Conservation (phyloP, 2,888 invertebrate species). For the Brassicogethes aeneus region DNA sequence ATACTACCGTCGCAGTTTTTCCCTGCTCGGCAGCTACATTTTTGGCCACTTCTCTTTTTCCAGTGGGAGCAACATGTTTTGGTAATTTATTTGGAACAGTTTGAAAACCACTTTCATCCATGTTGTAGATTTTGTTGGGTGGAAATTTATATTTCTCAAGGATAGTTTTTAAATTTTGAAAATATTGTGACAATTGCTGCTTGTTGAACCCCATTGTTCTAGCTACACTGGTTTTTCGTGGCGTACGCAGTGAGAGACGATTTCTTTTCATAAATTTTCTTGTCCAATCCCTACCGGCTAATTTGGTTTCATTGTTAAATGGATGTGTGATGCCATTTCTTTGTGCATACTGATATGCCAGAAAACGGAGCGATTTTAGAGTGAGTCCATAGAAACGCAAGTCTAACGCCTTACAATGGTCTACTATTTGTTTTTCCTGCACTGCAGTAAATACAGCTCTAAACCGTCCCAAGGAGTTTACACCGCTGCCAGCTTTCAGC, state of each 20-base stretch:
- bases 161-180: slow-evolving; percentile 7
- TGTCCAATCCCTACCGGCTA: slow-evolving; percentile 11
- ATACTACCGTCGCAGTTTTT: slow-evolving; percentile 20
- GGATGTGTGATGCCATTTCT: slow-evolving; percentile 5
- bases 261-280: slow-evolving; percentile 9
- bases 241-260: slow-evolving; percentile 8
- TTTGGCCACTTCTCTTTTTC: slow-evolving; percentile 12
- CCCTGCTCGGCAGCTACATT: slow-evolving; percentile 16
- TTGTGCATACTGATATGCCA: slow-evolving; percentile 7
- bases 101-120: no score
- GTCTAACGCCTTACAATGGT: slow-evolving; percentile 8
- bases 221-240: slow-evolving; percentile 10
- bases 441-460: slow-evolving; percentile 5
- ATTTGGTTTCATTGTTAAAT: slow-evolving; percentile 7
- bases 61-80: slow-evolving; percentile 12
- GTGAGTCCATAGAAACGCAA: slow-evolving; percentile 6
- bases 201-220: slow-evolving; percentile 8
- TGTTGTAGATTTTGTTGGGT: slow-evolving; percentile 20
- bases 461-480: slow-evolving; percentile 4
- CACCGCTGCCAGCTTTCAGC: slow-evolving; percentile 6
- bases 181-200: slow-evolving; percentile 9
- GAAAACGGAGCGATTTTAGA: slow-evolving; percentile 5
- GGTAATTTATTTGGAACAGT: slow-evolving; percentile 19
- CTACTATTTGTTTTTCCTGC: slow-evolving; percentile 6
- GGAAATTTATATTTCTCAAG: slow-evolving; percentile 16